Conservation (phyloP, 1,140 invertebrate genomes). For the Aphelenchoides avenae region DNA sequence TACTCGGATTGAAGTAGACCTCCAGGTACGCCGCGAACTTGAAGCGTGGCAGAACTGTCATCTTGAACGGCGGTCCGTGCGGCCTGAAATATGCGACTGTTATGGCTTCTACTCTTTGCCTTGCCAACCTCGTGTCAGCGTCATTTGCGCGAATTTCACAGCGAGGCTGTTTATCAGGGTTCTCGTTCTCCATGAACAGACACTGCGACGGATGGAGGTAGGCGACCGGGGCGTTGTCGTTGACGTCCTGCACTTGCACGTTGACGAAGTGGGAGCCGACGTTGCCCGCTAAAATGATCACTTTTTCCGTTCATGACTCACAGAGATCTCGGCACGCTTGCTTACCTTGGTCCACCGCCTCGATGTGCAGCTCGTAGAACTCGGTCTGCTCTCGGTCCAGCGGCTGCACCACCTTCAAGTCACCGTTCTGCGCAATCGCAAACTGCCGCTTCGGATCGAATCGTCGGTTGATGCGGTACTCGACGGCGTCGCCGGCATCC, state of each 20-base stretch:
- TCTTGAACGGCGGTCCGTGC: conserved; percentile 54
- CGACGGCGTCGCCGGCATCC: too few relatives aligned
- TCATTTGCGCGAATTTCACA: conserved; percentile 54
- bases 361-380: conserved; percentile 50
- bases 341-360: conserved; percentile 51
- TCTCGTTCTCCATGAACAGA: conserved; percentile 57
- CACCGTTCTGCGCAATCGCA: conserved; percentile 58
- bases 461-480: conserved; percentile 58
- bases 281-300: conserved; percentile 48
- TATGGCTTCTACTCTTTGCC: too few relatives aligned
- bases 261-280: conserved; percentile 54
- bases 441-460: conserved; percentile 59
- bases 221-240: conserved; percentile 56
- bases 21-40: conserved; percentile 40
- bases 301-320: background rate
- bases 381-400: conserved; percentile 56
- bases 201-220: conserved; percentile 52
- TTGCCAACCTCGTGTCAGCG: conserved; percentile 45
- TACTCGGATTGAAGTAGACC: conserved; percentile 42
- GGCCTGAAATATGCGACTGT: conserved; percentile 32
- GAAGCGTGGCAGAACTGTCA: conserved; percentile 42
- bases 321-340: background rate
- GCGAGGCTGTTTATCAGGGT: conserved; percentile 39
- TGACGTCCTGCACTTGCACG: conserved; percentile 56
- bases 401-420: conserved; percentile 43